Base-by-base conservation (phyloP, 2,797 vertebrate genomes). In the Coranthus polyacanthus region DNA sequence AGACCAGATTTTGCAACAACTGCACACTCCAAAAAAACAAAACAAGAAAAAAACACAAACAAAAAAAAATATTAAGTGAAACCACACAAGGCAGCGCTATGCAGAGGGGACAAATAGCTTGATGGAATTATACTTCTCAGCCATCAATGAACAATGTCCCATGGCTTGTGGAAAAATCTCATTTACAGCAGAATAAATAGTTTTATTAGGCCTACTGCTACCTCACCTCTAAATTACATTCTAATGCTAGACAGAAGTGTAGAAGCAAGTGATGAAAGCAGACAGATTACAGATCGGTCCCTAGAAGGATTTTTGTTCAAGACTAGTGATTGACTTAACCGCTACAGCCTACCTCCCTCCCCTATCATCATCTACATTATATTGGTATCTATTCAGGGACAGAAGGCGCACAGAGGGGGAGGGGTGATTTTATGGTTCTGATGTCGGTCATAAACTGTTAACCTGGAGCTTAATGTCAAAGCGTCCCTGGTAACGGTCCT, bases 401-500 rank as follows among this genome's bases (percentile, higher is more conserved):
- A 5, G 15, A 24, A 12, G 42, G 49, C 34, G 21, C 5, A 45
- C 6, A 17, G 20, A 24, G 39, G 64, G 57, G 72, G 53, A 18
- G 62, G 34, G 29, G 29, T 9, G 26, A 4, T 3, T 7, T 89
- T 90, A 85, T 45, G 68, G 83, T 81, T 89, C 87, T 87, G 93
- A 88, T 81, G 85, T 70, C 83, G 79, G 96, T 98, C 97, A 98
- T 95, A 92, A 94, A 91, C 82, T 94, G 86, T 87, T 94, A 42
- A 98, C 76, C 53, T 91, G 86, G 59, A 99, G 45, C 94, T 98
- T 99, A 82, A 99, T 62, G 76, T 99, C 97, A 81, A 99, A 99
- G 74, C 97, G 97, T 94, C 98, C 98, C 94, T 95, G 96, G 90
- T 94, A 98, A 86, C 97, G 98, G 92, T 99, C 98, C 88, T 99